Base-by-base conservation (phyloP, 2,797 vertebrate genomes). In the Nannoperca australis region DNA sequence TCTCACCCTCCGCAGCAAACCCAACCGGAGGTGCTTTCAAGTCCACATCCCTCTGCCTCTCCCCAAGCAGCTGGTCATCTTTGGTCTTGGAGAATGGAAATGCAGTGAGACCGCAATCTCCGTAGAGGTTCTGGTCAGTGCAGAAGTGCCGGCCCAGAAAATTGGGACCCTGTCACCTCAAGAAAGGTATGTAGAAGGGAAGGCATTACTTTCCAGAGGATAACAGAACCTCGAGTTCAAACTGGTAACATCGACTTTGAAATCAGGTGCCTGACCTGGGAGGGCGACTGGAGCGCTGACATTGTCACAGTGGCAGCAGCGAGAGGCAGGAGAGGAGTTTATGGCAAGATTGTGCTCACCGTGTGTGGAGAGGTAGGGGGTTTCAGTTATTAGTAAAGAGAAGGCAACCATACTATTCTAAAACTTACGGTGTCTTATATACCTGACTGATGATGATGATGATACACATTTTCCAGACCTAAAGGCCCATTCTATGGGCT, bases 211-310 rank as follows among this genome's bases (percentile, higher is more conserved):
- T 42, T 12, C 1, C 24, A 27, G 24, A 27, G 24, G 24, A 27
- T 27, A 27, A 27, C 24, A 27, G 24, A 27, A 27, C 24, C 24
- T 20, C 0, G 0, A 5, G 12, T 15, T 1, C 12, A 7, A 60
- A 42, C 44, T 11, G 10, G 2, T 70, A 5, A 60, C 15, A 9
- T 14, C 2, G 1, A 34, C 7, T 70, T 8, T 81, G 14, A 45
- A 7, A 79, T 34, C 92, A 97, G 97, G 90, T 97, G 95, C 50
- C 90, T 98, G 58, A 95, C 94, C 42, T 97, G 97, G 96, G 96
- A 97, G 86, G 96, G 94, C 14, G 92, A 93, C 40, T 98, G 97
- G 97, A 95, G 86, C 32, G 0, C 86, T 13, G 96, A 96, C 79
- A 34, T 97, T 40, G 79, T 94, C 51, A 72, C 90, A 64, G 94